Base-by-base conservation (phyloP, 2,113 vertebrate genomes). In the Polypterus bichir region DNA sequence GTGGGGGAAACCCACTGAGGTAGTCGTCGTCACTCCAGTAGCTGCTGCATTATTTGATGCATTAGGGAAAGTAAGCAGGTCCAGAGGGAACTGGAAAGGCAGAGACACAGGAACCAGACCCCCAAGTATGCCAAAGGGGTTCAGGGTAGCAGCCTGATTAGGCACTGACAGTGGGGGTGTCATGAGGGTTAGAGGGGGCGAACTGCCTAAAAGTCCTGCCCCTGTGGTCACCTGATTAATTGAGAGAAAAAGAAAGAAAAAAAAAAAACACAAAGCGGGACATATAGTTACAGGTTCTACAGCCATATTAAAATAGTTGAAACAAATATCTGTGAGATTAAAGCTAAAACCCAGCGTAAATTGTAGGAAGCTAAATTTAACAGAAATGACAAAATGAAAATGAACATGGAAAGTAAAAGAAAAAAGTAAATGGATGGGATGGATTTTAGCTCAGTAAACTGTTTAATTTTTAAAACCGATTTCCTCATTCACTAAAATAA, bases 91-190 rank as follows among this genome's bases (percentile, higher is more conserved):
- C 86, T 94, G 93, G 86, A 95, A 98, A 78, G 96, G 92, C 77
- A 97, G 83, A 55, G 92, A 94, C 62, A 95, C 95, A 54, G 94
- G 95, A 76, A 97, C 93, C 82, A 98, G 89, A 64, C 93, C 91
- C 64, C 96, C 91, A 79, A 97, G 83, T 92, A 98, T 97, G 77
- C 94, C 92, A 66, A 92, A 97, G 47, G 90, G 90, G 74, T 77
- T 73, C 65, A 84, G 71, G 0, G 79, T 76, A 76, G 86, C 81
- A 4, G 83, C 88, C 80, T 85, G 87, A 83, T 82, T 89, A 73
- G 86, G 86, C 81, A 88, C 85, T 79, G 86, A 86, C 77, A 89
- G 77, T 62, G 84, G 84, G 75, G 88, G 83, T 77, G 86, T 78
- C 88, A 97, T 87, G 56, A 95, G 91, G 67, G 94, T 91, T 76